Conservation (phyloP, 2,113 vertebrate genomes). For the Kryptolebias marmoratus region DNA sequence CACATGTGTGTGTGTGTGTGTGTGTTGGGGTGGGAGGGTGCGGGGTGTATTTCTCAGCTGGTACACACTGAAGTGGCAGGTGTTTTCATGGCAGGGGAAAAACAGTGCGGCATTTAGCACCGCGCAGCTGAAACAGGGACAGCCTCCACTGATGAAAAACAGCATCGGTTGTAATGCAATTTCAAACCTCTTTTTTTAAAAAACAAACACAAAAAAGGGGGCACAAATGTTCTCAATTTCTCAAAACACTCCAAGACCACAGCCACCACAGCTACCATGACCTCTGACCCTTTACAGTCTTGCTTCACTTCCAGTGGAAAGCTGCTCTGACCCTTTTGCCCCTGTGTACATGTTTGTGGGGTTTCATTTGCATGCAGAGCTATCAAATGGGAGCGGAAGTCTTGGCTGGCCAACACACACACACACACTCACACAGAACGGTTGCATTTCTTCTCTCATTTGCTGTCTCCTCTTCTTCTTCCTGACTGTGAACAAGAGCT, state of each 20-base stretch:
- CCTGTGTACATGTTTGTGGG: constrained; percentile 75
- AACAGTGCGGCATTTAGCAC: constrained; percentile 74
- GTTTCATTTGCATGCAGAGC: constrained; percentile 78
- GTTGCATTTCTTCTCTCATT: constrained; percentile 62
- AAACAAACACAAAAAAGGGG: too few species aligned
- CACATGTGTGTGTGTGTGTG: constrained; percentile 17
- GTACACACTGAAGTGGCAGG: constrained; percentile 73
- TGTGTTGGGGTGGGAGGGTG: constrained; percentile 43
- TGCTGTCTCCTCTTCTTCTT: constrained; percentile 53
- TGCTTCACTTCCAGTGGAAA: constrained; percentile 58
- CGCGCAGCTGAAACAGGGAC: constrained; percentile 65
- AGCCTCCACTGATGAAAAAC: neutral
- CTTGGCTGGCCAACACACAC: constrained; percentile 50
- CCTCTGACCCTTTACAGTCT: constrained; percentile 33
- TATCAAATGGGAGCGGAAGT: constrained; percentile 73
- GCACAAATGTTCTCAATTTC: too few species aligned
- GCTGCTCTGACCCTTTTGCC: constrained; percentile 64
- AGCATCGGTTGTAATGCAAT: too few species aligned
- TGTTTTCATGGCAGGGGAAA: constrained; percentile 67
- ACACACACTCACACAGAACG: constrained; percentile 15
- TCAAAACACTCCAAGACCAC: too few species aligned
- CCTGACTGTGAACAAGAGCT: constrained; percentile 70
- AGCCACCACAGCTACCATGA: constrained; percentile 24
- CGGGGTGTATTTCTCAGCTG: constrained; percentile 47
- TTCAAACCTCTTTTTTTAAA: too few species aligned